Evolutionary conservation across 2,797 vertebrate species (phyloP).

Genomic region (Mormyrops boulengeri): DNA sequence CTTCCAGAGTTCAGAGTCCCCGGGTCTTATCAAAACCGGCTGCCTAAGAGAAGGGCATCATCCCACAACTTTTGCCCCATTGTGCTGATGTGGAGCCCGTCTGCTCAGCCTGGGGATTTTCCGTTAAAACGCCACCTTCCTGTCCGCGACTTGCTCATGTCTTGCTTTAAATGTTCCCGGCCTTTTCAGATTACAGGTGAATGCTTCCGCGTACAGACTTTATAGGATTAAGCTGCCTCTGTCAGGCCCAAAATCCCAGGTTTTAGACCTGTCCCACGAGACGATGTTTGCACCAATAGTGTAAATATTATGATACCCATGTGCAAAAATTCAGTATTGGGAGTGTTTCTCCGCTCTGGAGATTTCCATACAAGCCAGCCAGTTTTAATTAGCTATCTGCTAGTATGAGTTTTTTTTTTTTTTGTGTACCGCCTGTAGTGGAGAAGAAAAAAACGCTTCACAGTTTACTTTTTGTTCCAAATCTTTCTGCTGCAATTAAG

Average conservation of each 20-base stretch:
- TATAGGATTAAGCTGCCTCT: background rate
- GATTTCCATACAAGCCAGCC: background rate
- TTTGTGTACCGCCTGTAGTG: background rate
- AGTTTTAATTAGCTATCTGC: slow-evolving; percentile 11
- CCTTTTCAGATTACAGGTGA: background rate
- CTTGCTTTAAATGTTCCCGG: background rate
- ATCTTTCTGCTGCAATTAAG: slow-evolving; percentile 11
- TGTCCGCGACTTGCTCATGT: background rate
- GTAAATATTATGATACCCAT: background rate
- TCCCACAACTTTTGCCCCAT: background rate
- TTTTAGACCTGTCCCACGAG: background rate
- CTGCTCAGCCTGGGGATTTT: background rate
- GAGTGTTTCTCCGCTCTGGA: background rate
- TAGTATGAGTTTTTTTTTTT: background rate
- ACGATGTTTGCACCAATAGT: background rate
- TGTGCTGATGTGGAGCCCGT: background rate
- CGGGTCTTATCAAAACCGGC: background rate
- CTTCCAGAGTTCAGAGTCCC: background rate
- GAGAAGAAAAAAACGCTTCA: background rate
- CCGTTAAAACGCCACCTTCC: background rate
- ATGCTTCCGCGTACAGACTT: background rate
- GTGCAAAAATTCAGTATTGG: background rate
- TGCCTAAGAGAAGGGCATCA: background rate
- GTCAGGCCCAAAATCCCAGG: background rate
- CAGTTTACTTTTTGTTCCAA: background rate